Percentiles rank a stretch among this genome's conserved stretches.
Conservation (phyloP, 2,113 vertebrate species). For the Anhinga anhinga region DNA sequence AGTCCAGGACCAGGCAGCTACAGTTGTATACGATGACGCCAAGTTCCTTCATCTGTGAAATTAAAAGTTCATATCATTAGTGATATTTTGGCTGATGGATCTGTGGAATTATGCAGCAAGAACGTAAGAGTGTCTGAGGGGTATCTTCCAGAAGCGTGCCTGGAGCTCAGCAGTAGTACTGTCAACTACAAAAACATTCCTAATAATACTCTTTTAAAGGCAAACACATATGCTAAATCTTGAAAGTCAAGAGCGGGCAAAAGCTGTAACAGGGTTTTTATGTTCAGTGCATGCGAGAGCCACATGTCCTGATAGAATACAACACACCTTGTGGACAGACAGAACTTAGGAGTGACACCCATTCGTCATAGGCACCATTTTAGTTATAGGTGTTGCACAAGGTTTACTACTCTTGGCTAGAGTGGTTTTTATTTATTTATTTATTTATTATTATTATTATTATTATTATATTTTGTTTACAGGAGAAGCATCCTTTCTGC, state of each 20-base stretch:
- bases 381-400: neutral
- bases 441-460: neutral
- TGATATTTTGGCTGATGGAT: neutral
- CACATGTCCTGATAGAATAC: neutral
- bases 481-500: neutral
- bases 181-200: neutral
- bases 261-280: neutral
- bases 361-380: neutral
- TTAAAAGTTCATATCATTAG: constrained; percentile 52
- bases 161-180: neutral
- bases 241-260: neutral
- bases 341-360: neutral
- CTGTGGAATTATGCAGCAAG: neutral
- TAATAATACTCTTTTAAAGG: neutral
- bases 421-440: neutral
- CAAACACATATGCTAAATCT: neutral
- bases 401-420: neutral
- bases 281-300: neutral
- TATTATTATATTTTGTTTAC: neutral
- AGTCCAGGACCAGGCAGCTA: constrained; percentile 92
- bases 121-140: neutral
- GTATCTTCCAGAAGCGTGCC: neutral
- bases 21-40: constrained; percentile 92
- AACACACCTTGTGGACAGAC: neutral
- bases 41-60: constrained; percentile 93